Evolutionary conservation across 2,797 vertebrate species (phyloP).

Genomic region (Muscicapa comitata): DNA sequence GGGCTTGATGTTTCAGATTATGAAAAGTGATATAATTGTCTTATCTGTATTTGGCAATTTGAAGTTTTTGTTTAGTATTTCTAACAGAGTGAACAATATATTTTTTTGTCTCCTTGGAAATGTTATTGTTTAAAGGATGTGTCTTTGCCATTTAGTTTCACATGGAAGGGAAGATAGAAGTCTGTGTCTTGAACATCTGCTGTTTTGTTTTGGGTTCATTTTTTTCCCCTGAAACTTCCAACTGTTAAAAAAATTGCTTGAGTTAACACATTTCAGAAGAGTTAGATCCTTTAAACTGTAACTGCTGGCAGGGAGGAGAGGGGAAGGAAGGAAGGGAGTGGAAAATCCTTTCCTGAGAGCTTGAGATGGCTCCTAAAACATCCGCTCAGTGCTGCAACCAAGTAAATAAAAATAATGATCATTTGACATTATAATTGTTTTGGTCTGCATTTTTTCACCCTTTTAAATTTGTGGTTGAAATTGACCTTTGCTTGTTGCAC

Average conservation of each 20-base stretch:
- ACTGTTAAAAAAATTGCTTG: slow-evolving; percentile 46
- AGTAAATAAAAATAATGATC: slow-evolving; percentile 11
- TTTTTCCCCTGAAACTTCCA: slow-evolving; percentile 37
- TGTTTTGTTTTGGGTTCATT: slow-evolving; percentile 43
- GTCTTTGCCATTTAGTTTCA: slow-evolving; percentile 42
- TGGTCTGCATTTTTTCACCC: accelerated
- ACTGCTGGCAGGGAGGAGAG: slow-evolving; percentile 14
- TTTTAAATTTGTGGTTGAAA: background rate
- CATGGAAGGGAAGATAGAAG: slow-evolving; percentile 24
- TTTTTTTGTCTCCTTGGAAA: slow-evolving; percentile 45
- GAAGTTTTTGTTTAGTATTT: slow-evolving; percentile 7
- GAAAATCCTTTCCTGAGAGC: slow-evolving; percentile 49
- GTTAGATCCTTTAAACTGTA: slow-evolving; percentile 50
- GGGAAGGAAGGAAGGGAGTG: slow-evolving; percentile 59
- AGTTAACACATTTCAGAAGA: slow-evolving; percentile 52
- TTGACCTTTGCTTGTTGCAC: background rate
- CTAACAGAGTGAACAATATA: background rate
- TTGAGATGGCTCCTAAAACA: slow-evolving; percentile 33
- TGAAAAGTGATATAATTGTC: background rate
- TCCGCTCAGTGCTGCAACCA: background rate
- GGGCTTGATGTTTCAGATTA: background rate
- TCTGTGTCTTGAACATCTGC: slow-evolving; percentile 46
- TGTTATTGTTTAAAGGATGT: slow-evolving; percentile 13
- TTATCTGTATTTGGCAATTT: background rate
- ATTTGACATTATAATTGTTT: background rate